Percentiles rank a stretch among this genome's conserved stretches.
These are phyloP conservation scores for Potamarius usumacintae DNA, from an alignment of 2,113 vertebrate genomes.

Conservation along the genomic window DNA sequence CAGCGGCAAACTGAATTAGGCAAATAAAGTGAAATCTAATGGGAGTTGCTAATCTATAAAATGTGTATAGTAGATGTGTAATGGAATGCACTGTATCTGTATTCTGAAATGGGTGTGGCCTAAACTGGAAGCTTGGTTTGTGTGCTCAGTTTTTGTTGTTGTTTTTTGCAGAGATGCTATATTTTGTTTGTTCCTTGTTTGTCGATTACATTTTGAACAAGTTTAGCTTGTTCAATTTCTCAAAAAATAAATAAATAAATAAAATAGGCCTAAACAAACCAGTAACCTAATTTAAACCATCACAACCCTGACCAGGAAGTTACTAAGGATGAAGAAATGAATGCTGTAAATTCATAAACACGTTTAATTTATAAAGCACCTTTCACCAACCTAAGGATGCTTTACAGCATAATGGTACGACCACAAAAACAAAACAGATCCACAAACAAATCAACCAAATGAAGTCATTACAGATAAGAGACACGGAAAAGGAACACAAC, in stretches of 20 bases:
- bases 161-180: neutral
- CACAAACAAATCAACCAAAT: no score
- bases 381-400: no score
- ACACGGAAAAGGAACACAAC: no score
- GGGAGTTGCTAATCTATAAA: neutral
- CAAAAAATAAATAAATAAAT: neutral
- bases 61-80: neutral
- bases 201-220: neutral
- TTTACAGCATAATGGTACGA: no score
- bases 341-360: neutral
- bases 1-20: neutral
- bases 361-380: no score
- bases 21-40: neutral
- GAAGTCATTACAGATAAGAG: no score
- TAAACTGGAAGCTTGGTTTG: neutral
- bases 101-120: neutral
- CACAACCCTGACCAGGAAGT: neutral
- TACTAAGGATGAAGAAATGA: neutral
- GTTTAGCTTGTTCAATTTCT: neutral
- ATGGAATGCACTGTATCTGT: neutral
- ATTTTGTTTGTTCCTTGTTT: neutral
- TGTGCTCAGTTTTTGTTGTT: neutral
- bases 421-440: no score
- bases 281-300: neutral
- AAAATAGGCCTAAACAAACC: neutral